These are phyloP conservation scores for Dryoscopus gambensis DNA, from an alignment of 2,113 vertebrate species.

Conservation along the genomic window DNA sequence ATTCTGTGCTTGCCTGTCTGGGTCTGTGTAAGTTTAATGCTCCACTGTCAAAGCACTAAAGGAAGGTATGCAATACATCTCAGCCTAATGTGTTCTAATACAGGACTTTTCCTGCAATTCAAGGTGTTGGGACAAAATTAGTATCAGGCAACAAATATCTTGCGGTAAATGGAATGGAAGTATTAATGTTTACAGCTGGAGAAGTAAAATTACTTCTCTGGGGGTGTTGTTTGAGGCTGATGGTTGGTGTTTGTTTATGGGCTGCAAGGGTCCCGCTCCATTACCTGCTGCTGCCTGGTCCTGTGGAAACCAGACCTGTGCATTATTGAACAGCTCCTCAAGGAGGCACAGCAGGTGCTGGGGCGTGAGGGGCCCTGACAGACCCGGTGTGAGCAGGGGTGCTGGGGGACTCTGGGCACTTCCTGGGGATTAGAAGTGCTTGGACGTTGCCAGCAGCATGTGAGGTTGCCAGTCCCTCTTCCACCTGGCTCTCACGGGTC, in stretches of 20 bases:
- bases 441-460: not conserved
- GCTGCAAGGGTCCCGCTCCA: not conserved
- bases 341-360: not conserved
- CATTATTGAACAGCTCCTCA: fast-evolving
- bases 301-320: not conserved
- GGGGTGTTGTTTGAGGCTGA: not conserved
- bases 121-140: not conserved
- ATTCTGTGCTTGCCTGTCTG: not conserved
- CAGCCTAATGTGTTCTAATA: not conserved
- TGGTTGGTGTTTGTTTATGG: not conserved
- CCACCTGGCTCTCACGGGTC: fast-evolving
- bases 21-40: not conserved
- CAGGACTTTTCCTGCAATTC: not conserved
- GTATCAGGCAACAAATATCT: not conserved
- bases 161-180: not conserved
- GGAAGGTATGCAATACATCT: not conserved
- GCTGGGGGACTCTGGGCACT: not conserved
- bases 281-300: not conserved
- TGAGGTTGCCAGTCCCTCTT: not conserved
- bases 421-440: not conserved
- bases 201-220: not conserved
- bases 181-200: not conserved
- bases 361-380: fast-evolving
- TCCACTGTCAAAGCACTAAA: not conserved
- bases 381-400: not conserved